Evolutionary conservation across 2,888 invertebrate genomes (phyloP), one percentile per base, ranked within the genome.

Genomic region (Crocallis elinguaria): DNA sequence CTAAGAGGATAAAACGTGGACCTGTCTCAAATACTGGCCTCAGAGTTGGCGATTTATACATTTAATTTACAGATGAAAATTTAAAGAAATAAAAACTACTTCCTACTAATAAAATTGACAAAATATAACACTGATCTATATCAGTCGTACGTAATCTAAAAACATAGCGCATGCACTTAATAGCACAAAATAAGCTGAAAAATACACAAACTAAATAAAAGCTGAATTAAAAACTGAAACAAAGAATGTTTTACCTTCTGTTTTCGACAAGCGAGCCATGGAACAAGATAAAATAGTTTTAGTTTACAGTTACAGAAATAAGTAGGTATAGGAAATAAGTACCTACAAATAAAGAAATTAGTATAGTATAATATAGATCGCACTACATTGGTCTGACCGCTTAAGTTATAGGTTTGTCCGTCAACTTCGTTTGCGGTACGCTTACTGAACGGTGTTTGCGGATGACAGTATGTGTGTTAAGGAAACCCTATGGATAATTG

Each of bases 181-280:
- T n/a, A 3, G 9, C 4, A 25, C 7, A 3, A 9, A 25, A 25
- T 9, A n/a, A 42, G 27, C 37, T 35, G 19, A 43, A 21, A 35
- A 38, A 35, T 29, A 52, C 35, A 45, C 16, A 38, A 45, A 37
- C 42, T 42, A 49, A 14, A 33, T 17, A 51, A 29, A 49, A 49
- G 41, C 46, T 36, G 30, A 46, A 49, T 50, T 46, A 49, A 42
- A 25, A 42, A 57, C 36, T 38, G 29, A 49, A 35, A 44, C 52
- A 67, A 57, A 55, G 45, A 53, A 54, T 53, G 62, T 57, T 59
- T 88, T 90, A 90, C 90, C 90, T 90, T 90, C 89, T 89, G 80
- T 77, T 67, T 75, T 74, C 75, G 75, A 62, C 72, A 73, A 71
- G 79, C 70, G 66, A 81, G 75, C 68, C 90, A 90, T 90, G 90